Conservation (phyloP, 2,888 invertebrate species). For the Ditylenchus weischeri region DNA sequence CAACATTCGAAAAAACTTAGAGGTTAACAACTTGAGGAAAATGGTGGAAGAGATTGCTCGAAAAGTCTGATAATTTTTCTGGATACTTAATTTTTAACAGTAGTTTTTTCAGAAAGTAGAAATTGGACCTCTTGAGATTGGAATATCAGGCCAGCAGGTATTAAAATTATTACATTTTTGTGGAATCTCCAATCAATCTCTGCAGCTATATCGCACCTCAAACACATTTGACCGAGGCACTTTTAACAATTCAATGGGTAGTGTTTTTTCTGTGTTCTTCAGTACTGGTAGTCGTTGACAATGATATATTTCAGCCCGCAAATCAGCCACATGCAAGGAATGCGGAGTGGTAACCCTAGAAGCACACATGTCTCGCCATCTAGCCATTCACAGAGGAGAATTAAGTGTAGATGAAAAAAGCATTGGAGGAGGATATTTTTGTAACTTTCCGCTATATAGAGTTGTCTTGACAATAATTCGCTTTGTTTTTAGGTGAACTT, state of each 20-base stretch:
- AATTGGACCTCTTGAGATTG: constrained; percentile 28
- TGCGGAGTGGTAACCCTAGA: constrained; percentile 43
- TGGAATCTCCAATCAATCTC: background rate
- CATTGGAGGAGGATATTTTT: constrained; percentile 37
- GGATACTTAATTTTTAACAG: too few relatives aligned
- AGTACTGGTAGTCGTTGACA: background rate
- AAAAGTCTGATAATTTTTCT: constrained; percentile 22
- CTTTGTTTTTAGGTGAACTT: too few relatives aligned
- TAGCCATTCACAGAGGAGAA: constrained; percentile 37
- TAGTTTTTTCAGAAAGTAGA: constrained; percentile 23
- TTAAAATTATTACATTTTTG: too few relatives aligned
- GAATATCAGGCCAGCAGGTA: constrained; percentile 12
- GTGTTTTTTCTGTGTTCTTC: background rate
- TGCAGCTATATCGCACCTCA: background rate
- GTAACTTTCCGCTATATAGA: constrained; percentile 32
- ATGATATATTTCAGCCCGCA: background rate
- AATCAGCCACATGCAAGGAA: constrained; percentile 28
- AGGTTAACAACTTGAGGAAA: constrained; percentile 44
- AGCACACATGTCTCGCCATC: constrained; percentile 38
- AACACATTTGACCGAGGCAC: background rate
- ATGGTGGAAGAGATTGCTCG: constrained; percentile 48
- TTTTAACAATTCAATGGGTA: background rate
- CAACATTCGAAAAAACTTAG: constrained; percentile 36
- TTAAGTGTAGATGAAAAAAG: constrained; percentile 35
- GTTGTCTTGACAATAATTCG: too few relatives aligned